Evolutionary conservation across 2,113 vertebrate genomes (phyloP).

Genomic region (Junco hyemalis): DNA sequence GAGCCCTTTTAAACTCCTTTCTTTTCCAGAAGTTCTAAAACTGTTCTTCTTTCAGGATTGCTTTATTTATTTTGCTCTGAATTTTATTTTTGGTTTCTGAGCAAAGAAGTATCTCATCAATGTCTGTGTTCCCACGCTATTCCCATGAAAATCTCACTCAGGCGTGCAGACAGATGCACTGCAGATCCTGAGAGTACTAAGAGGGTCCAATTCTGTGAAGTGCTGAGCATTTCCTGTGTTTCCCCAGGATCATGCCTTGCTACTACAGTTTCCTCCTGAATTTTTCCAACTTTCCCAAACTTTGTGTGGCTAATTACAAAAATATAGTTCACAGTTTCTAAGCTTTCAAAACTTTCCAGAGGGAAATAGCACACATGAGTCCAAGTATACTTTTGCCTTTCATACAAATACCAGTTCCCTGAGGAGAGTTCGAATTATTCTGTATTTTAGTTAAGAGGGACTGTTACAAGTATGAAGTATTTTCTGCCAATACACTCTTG

Average conservation of each 20-base stretch:
- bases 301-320: neutral
- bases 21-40: neutral
- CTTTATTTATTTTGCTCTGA: neutral
- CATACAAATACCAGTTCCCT: neutral
- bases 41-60: neutral
- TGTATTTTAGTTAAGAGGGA: conserved; percentile 5
- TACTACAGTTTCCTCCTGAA: neutral
- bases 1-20: neutral
- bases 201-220: neutral
- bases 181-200: neutral
- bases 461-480: conserved; percentile 13
- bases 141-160: conserved; percentile 21
- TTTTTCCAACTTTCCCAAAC: neutral
- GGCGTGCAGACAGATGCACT: neutral
- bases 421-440: conserved; percentile 24
- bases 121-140: conserved; percentile 4
- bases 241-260: neutral
- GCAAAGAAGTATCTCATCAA: neutral
- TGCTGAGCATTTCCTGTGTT: neutral
- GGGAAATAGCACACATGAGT: neutral
- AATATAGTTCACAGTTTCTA: neutral
- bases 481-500: neutral
- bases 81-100: conserved; percentile 42
- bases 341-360: conserved; percentile 35
- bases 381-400: neutral